Evolutionary conservation across 2,888 invertebrate genomes (phyloP), one percentile per base, ranked within the genome.

Genomic region (Priocnemis perturbator): DNA sequence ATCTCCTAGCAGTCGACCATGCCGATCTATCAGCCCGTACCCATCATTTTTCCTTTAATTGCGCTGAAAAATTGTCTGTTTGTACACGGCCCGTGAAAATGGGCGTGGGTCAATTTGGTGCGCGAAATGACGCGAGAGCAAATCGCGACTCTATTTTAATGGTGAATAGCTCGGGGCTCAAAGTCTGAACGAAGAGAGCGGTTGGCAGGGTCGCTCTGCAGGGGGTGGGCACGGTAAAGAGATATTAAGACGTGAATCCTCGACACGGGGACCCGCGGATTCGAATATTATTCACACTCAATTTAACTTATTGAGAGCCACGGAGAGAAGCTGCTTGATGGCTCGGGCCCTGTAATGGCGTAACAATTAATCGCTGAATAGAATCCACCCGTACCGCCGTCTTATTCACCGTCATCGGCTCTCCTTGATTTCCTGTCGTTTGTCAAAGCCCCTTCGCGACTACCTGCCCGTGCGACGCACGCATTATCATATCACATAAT

Each of bases 211-310:
- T n/a, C n/a, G n/a, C n/a, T n/a, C n/a, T n/a, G n/a, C n/a, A 37
- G 7, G 11, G 59, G 50, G 20, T 14, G 21, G 20, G 56, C 17
- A 37, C 19, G 37, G 37, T 37, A 37, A 37, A 37, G 37, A 37
- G 76, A 75, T 74, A 76, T 83, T 83, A 81, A 79, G 73, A 73
- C 64, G 73, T 56, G 70, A 79, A 73, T 74, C 58, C 66, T 67
- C 67, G 62, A 74, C 69, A 74, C 55, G 69, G 63, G 74, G 67
- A 71, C 68, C 70, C 74, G 61, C 65, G 76, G 77, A 78, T 83
- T 81, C 77, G 74, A 84, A 85, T 83, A 86, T 86, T 86, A 85
- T 76, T 85, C 79, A 85, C 84, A 77, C 85, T 85, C 86, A 85
- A 87, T 87, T 87, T 81, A 86, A 83, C 85, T 84, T 83, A 81